Conservation (phyloP, 2,797 vertebrate genomes). For the Tragelaphus oryx region DNA sequence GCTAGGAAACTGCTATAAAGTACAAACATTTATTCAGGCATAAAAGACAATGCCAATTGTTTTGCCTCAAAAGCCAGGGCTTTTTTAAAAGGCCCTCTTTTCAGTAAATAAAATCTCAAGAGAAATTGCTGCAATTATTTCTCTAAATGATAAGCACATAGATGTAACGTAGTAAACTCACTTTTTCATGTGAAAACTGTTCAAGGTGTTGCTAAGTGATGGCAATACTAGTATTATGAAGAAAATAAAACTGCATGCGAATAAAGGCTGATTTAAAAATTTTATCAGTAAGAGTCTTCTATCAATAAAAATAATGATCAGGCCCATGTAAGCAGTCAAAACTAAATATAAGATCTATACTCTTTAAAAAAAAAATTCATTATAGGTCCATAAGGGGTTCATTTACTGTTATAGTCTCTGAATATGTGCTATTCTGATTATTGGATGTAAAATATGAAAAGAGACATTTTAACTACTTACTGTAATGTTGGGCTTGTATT, state of each 20-base stretch:
- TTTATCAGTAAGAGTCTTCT: not conserved
- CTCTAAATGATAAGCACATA: conserved; percentile 21
- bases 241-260: not conserved
- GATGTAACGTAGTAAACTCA: not conserved
- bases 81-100: conserved; percentile 10
- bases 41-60: conserved; percentile 52
- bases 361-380: not conserved
- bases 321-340: not conserved
- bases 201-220: not conserved
- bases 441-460: not conserved
- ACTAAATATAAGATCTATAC: not conserved
- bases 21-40: conserved; percentile 34
- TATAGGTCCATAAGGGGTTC: not conserved
- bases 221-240: not conserved
- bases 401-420: not conserved
- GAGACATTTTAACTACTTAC: not conserved
- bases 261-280: not conserved
- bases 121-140: conserved; percentile 25
- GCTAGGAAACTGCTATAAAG: conserved; percentile 53
- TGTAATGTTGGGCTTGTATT: not conserved
- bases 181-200: not conserved
- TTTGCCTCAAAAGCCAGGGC: not conserved
- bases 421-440: not conserved
- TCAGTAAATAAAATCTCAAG: conserved; percentile 23
- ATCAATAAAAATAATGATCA: not conserved